A percentile compares a stretch with the other conserved stretches of the same genome.
phyloP scores from a whole-genome alignment of 2,113 vertebrate genomes.

The Dromaius novaehollandiae region DNA sequence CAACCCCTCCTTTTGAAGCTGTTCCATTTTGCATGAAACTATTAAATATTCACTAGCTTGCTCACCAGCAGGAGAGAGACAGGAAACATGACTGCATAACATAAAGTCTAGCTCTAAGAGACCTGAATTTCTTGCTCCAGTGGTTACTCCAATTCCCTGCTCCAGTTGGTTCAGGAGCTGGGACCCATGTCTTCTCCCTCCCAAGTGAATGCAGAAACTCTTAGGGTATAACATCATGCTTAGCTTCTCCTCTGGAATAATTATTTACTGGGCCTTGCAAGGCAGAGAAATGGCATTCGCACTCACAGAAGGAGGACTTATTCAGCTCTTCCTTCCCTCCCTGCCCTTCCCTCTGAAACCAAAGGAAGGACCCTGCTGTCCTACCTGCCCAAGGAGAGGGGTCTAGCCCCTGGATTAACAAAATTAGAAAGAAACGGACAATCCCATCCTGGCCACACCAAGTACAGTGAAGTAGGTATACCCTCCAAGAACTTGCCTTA shows the following conservation, averaged over 20 bases:
- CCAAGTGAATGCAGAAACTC: neutral
- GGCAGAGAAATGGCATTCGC: neutral
- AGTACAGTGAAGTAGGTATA: neutral
- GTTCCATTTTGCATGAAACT: conserved; percentile 35
- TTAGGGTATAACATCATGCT: neutral
- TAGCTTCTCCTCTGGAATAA: neutral
- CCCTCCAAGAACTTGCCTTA: accelerated
- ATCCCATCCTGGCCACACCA: neutral
- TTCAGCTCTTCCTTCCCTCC: neutral
- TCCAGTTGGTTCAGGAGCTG: conserved; percentile 36
- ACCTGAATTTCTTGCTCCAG: conserved; percentile 29
- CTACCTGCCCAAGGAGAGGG: neutral
- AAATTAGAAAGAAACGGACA: neutral
- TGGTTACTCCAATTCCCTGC: conserved; percentile 50
- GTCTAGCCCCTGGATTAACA: neutral
- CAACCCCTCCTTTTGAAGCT: neutral
- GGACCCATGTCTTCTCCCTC: neutral
- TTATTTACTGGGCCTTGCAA: neutral
- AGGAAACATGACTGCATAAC: neutral
- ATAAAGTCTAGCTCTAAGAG: neutral
- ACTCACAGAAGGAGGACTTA: neutral
- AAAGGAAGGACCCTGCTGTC: neutral
- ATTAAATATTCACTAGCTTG: conserved; percentile 42
- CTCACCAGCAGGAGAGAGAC: neutral
- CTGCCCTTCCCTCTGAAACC: neutral